Conservation (phyloP, 2,888 invertebrate genomes). For the Eilema depressum region DNA sequence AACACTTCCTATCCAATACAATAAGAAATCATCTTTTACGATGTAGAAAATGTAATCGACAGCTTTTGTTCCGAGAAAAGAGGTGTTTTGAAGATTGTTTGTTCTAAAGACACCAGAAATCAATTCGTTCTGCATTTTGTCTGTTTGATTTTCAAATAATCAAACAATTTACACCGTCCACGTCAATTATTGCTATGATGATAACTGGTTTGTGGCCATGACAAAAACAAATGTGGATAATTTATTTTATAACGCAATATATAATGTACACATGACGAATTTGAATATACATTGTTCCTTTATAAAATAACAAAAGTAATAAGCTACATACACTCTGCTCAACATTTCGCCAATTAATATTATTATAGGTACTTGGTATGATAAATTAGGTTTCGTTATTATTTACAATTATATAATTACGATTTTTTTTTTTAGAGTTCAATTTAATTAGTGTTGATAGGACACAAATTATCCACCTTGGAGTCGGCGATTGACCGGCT, state of each 20-base stretch:
- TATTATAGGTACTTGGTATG: no score
- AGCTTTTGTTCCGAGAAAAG: constrained; percentile 18
- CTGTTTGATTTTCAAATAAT: constrained; percentile 43
- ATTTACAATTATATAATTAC: no score
- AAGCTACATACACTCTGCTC: no score
- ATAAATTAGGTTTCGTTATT: no score
- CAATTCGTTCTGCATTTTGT: constrained; percentile 39
- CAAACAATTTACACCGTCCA: constrained; percentile 17
- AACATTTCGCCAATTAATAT: no score
- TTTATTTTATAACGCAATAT: constrained; percentile 31
- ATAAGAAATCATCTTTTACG: constrained; percentile 31
- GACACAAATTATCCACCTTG: no score
- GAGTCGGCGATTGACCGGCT: not conserved
- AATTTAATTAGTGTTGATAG: no score
- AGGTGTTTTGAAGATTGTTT: constrained; percentile 34
- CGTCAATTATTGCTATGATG: constrained; percentile 34
- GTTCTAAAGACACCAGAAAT: constrained; percentile 36
- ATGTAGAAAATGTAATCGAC: constrained; percentile 28
- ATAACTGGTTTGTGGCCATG: constrained; percentile 32
- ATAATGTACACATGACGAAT: not conserved
- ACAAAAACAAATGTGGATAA: constrained; percentile 27
- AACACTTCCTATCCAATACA: constrained; percentile 26
- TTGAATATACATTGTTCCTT: not conserved
- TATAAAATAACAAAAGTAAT: not conserved
- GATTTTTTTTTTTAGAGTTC: no score